Percentiles rank a stretch among this genome's conserved stretches.
Conservation (phyloP, 2,113 vertebrate species). For the Plecturocebus donacophilus region DNA sequence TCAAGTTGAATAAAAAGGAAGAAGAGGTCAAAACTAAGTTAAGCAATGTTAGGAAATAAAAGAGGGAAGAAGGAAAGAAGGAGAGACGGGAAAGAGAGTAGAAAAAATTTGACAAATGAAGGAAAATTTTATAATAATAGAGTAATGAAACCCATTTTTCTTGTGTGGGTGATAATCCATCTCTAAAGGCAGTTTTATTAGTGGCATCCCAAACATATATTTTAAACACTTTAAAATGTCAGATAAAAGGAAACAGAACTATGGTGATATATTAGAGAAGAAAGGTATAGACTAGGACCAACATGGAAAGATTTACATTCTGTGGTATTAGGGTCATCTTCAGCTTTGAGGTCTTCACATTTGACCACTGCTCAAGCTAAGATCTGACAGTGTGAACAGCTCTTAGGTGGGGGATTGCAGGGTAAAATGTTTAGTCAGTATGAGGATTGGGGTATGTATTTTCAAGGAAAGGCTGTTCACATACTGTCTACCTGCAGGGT, state of each 20-base stretch:
- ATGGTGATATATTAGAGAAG: background rate
- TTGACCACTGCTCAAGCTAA: background rate
- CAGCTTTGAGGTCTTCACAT: background rate
- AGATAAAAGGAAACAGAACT: background rate
- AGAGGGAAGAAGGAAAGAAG: background rate
- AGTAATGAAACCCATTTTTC: constrained; percentile 16
- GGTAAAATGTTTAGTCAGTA: background rate
- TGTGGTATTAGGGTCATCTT: background rate
- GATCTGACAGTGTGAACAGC: background rate
- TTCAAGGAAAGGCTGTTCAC: background rate
- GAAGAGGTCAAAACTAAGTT: background rate
- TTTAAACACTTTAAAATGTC: constrained; percentile 15
- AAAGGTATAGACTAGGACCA: background rate
- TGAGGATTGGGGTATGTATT: background rate
- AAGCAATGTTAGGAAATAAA: background rate
- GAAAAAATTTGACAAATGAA: background rate
- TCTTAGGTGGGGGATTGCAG: background rate
- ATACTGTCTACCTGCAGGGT: background rate
- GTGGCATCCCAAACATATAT: background rate
- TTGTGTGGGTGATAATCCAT: background rate
- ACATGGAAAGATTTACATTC: background rate
- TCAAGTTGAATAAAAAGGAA: background rate
- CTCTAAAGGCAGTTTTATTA: constrained; percentile 26
- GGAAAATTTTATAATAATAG: background rate
- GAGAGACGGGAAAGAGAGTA: background rate